Percentiles rank a stretch among this genome's conserved stretches.
These are phyloP conservation scores for Napeogenes sylphis DNA, from an alignment of 2,888 invertebrate genomes.

Conservation along the genomic window DNA sequence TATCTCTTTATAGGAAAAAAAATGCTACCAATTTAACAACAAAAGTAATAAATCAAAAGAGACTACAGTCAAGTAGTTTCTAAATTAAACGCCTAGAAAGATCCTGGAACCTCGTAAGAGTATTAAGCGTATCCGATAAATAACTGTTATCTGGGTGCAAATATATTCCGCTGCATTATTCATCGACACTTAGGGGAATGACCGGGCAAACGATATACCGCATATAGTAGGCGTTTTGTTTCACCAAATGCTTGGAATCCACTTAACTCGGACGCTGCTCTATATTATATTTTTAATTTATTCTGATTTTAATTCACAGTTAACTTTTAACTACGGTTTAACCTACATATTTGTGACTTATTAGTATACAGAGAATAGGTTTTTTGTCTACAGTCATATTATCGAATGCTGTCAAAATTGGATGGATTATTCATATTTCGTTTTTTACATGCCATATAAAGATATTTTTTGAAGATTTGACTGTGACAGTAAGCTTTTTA, in stretches of 20 bases:
- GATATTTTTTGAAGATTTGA: no score
- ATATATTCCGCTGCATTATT: conserved; percentile 60
- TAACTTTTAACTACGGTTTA: no score
- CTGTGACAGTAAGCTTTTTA: no score
- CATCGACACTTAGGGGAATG: conserved; percentile 55
- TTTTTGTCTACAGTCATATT: no score
- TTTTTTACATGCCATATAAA: no score
- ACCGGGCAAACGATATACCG: conserved; percentile 35
- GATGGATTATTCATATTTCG: no score
- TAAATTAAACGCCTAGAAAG: not conserved
- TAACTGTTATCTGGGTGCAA: conserved; percentile 47
- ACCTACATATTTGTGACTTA: no score
- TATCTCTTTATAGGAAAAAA: no score
- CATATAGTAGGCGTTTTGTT: conserved; percentile 21
- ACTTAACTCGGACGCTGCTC: conserved; percentile 2
- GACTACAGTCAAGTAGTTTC: not conserved
- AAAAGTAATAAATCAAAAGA: not conserved
- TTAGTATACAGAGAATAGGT: no score
- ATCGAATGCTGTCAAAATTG: no score
- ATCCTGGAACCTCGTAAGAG: not conserved
- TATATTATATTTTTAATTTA: not conserved
- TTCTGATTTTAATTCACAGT: no score
- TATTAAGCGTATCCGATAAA: conserved; percentile 46
- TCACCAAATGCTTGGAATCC: conserved; percentile 11
- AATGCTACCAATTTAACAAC: no score